phyloP scores from a whole-genome alignment of 2,797 vertebrate species.

The Brachymystax lenok region DNA sequence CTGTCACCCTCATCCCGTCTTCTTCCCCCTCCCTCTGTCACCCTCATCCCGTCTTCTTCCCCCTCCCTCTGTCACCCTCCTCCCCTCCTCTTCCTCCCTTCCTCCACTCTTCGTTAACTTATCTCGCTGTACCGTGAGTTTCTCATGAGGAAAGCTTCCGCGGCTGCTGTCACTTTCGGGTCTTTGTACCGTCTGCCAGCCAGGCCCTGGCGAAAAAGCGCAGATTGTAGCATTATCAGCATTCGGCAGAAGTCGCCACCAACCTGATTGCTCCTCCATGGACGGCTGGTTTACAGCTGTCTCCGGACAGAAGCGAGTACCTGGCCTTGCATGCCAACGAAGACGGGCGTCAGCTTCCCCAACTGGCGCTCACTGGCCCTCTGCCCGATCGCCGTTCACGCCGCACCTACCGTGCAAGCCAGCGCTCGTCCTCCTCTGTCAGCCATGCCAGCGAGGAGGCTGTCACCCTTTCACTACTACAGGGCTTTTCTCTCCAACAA shows the following conservation, averaged over 20 bases:
- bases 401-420: conserved; percentile 70
- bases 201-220: conserved; percentile 57
- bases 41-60: neutral
- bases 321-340: conserved; percentile 81
- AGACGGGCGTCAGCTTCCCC: conserved; percentile 73
- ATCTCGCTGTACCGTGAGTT: conserved; percentile 32
- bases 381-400: conserved; percentile 73
- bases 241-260: conserved; percentile 75
- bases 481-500: conserved; percentile 53
- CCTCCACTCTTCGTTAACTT: neutral
- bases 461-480: conserved; percentile 62
- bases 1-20: neutral
- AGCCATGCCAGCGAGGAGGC: conserved; percentile 73
- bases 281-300: conserved; percentile 91
- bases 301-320: conserved; percentile 80
- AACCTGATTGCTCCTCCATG: conserved; percentile 85
- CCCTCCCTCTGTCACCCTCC: too few relatives aligned
- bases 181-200: conserved; percentile 57
- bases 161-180: conserved; percentile 77
- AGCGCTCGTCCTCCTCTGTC: conserved; percentile 76
- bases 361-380: conserved; percentile 81
- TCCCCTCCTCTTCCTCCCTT: neutral
- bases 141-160: conserved; percentile 64
- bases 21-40: neutral
- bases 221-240: conserved; percentile 75